Base-by-base conservation (phyloP, 2,113 vertebrate species). In the Apteryx mantelli region DNA sequence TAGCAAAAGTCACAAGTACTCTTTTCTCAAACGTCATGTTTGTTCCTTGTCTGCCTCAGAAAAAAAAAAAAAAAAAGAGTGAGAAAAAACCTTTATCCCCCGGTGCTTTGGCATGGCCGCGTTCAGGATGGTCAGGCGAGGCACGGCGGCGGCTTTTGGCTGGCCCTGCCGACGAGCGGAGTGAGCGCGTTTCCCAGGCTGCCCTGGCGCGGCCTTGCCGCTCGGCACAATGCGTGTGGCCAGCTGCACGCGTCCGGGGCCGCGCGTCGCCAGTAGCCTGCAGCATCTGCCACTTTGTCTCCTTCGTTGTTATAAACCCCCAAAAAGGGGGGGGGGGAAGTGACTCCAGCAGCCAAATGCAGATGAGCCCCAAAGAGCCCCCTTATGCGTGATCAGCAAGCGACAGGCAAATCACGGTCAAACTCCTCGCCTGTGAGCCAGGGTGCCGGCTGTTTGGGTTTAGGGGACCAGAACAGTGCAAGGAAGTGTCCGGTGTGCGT, bases 271-370 rank as follows among this genome's bases (percentile, higher is more conserved):
- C 36, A 38, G 36, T 38, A 46, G 88, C 66, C 48, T 53, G 26
- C 65, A 65, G 94, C 88, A 92, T 97, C 91, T 95, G 96, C 92
- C 15, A 40, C 92, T 95, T 92, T 89, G 91, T 94, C 85, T 95
- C 65, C 88, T n/a, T 28, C 82, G 5, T 42, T 34, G 20, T 38
- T 18, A 30, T 3, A 64, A 48, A 24, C 15, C n/a, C 11, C 6
- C 11, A 48, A 48, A 48, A 48, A 19, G 46, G 18, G 17, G 46
- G 18, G 18, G 18, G 18, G 18, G 18, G 17, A 68, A 7, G 76
- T 88, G 79, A 91, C 63, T 94, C 42, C 80, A 52, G 69, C 64
- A 86, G 77, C 95, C 92, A 82, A 84, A 97, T 91, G 96, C 93
- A 95, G 94, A 95, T 95, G 40, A 94, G 69, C 50, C 82, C 82